Evolutionary conservation across 2,797 vertebrate genomes (phyloP).

Genomic region (Valencia hispanica): DNA sequence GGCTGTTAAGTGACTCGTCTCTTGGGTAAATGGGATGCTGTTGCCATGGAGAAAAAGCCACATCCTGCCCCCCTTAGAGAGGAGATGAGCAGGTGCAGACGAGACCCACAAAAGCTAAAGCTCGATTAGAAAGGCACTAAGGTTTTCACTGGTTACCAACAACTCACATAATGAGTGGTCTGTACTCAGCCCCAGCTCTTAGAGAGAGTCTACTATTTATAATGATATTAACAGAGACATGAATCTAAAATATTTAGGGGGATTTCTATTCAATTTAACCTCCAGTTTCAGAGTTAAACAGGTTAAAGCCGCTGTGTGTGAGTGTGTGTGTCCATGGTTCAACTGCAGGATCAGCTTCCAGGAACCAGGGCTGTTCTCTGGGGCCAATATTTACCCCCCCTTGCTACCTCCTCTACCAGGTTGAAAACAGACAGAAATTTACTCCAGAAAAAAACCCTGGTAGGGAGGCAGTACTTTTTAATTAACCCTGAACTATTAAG

Average conservation of each 20-base stretch:
- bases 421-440: background rate
- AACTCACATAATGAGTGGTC: conserved; percentile 67
- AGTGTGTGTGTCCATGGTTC: background rate
- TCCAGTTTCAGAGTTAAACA: conserved; percentile 15
- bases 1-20: conserved; percentile 66
- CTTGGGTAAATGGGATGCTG: conserved; percentile 78
- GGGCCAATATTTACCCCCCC: background rate
- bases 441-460: background rate
- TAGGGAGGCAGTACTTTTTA: background rate
- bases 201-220: conserved; percentile 34
- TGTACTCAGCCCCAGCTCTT: conserved; percentile 50
- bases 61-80: conserved; percentile 65
- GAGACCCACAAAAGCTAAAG: conserved; percentile 74
- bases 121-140: conserved; percentile 79
- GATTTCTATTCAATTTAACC: conserved; percentile 17
- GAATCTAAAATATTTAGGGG: conserved; percentile 27
- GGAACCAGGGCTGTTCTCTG: background rate
- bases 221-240: conserved; percentile 33
- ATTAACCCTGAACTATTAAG: background rate
- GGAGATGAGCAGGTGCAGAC: conserved; percentile 79
- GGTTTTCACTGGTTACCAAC: conserved; percentile 62
- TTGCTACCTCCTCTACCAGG: background rate
- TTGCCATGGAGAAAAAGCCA: conserved; percentile 77
- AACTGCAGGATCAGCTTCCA: background rate
- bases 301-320: too few species aligned